Evolutionary conservation across 1,140 invertebrate species (phyloP).

Genomic region (Paraescarpia echinospica): DNA sequence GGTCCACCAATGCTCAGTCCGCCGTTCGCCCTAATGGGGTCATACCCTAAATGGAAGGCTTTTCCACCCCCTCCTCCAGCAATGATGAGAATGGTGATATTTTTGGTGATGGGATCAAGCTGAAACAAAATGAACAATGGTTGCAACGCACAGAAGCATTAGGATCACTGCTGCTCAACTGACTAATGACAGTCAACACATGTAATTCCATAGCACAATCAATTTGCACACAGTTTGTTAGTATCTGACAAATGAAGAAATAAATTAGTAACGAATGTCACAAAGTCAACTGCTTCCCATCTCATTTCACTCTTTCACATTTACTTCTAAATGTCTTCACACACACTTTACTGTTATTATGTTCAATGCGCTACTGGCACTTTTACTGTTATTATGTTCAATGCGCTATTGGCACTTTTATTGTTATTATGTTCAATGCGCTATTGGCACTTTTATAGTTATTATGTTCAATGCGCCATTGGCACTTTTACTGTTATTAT

Average conservation of each 20-base stretch:
- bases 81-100: slow-evolving; percentile 5
- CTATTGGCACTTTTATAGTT: no score
- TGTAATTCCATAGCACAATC: no score
- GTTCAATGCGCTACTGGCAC: no score
- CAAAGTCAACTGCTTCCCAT: background rate
- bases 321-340: background rate
- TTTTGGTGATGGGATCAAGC: background rate
- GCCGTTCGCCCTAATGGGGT: slow-evolving; percentile 17
- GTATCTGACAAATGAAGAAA: no score
- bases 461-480: no score
- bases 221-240: no score
- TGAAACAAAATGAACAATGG: background rate
- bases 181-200: no score
- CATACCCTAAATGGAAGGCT: background rate
- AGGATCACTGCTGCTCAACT: background rate
- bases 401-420: no score
- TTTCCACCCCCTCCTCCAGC: slow-evolving; percentile 19
- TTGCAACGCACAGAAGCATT: background rate
- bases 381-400: no score
- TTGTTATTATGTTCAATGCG: no score
- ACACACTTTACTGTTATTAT: background rate
- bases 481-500: no score
- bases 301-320: background rate
- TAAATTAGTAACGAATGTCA: background rate
- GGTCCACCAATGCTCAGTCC: slow-evolving; percentile 9